Percentiles rank a stretch among this genome's conserved stretches.
Conservation (phyloP, 35 echinoderm and acorn worm species). For the Strongylocentrotus purpuratus region DNA sequence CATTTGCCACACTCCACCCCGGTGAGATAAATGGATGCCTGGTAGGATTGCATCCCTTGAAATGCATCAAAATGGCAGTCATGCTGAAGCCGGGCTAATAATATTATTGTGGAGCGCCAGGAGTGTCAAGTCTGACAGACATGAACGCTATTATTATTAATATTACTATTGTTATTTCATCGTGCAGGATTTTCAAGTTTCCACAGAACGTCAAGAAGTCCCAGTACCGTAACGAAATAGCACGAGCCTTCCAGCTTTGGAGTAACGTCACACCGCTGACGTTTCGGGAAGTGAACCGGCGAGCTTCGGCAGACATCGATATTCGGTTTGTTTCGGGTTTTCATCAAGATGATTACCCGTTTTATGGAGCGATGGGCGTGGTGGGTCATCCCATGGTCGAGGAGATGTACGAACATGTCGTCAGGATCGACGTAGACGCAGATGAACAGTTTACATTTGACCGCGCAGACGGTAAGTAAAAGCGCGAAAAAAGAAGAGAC, state of each 20-base stretch:
- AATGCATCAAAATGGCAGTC: too few relatives aligned
- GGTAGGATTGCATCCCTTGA: too few relatives aligned
- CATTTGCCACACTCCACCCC: too few relatives aligned
- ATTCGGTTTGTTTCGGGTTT: slow-evolving; percentile 35
- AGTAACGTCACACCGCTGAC: slow-evolving; percentile 55
- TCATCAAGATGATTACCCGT: slow-evolving; percentile 33
- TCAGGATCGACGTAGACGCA: slow-evolving; percentile 30
- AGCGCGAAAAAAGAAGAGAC: background rate
- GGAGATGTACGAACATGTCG: background rate
- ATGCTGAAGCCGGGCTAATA: too few relatives aligned
- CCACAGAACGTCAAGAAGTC: slow-evolving; percentile 21
- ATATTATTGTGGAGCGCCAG: too few relatives aligned
- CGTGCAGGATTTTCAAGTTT: slow-evolving; percentile 44
- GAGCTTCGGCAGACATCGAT: slow-evolving; percentile 18
- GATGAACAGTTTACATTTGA: slow-evolving; percentile 43
- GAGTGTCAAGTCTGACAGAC: too few relatives aligned
- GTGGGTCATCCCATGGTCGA: slow-evolving; percentile 3
- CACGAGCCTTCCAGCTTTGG: slow-evolving; percentile 39
- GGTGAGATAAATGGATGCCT: too few relatives aligned
- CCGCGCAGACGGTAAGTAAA: slow-evolving; percentile 26
- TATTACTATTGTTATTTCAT: background rate
- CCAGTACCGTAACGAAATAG: background rate
- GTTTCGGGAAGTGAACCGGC: slow-evolving; percentile 30
- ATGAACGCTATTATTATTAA: too few relatives aligned
- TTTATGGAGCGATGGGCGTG: slow-evolving; percentile 5